Conservation (phyloP, 53 echinoderm and acorn worm species). For the Hippasteria phrygiana region DNA sequence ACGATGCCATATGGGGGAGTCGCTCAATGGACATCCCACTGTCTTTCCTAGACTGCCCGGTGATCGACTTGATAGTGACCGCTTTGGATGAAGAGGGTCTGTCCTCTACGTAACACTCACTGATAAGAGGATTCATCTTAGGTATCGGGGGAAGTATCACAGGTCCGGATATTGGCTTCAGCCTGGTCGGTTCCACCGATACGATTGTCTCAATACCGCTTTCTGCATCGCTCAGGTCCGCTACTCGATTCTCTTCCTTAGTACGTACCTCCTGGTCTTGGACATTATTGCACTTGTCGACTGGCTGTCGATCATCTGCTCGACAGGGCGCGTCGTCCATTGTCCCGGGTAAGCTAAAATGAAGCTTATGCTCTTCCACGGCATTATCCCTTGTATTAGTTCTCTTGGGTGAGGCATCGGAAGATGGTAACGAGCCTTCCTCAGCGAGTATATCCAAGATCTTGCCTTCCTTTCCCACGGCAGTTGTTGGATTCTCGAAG, state of each 20-base stretch:
- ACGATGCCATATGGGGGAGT: not conserved
- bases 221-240: constrained; percentile 33
- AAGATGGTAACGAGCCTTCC: constrained; percentile 56
- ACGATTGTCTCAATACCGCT: constrained; percentile 34
- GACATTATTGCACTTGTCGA: not conserved
- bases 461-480: constrained; percentile 15
- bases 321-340: not conserved
- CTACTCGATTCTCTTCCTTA: not conserved
- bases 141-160: constrained; percentile 6
- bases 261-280: not conserved
- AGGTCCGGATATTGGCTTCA: not conserved
- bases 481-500: constrained; percentile 13
- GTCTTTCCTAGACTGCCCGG: not conserved
- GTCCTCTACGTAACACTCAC: not conserved
- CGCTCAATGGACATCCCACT: constrained; percentile 27
- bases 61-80: no score
- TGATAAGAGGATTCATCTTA: constrained; percentile 3
- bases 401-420: constrained; percentile 33
- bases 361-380: not conserved
- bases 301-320: not conserved
- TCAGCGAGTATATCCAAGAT: constrained; percentile 66
- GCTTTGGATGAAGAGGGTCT: not conserved
- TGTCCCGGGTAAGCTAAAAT: constrained; percentile 17
- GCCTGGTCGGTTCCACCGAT: not conserved
- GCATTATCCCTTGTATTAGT: not conserved